phyloP scores from a whole-genome alignment of 2,888 invertebrate species.

The Alloscopus bannaensis region DNA sequence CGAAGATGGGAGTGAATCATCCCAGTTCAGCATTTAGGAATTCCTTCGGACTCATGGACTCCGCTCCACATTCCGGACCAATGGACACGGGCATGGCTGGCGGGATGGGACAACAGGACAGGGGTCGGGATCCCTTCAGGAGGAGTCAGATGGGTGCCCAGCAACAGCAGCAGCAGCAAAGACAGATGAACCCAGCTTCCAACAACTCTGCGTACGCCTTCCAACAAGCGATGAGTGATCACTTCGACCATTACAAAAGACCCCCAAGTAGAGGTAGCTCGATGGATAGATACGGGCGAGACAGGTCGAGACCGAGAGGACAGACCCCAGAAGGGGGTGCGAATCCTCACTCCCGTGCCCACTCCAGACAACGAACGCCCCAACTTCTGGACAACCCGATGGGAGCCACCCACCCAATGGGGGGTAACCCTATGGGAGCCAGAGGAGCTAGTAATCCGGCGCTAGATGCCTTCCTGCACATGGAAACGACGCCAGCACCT shows the following conservation, averaged over 20 bases:
- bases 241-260: slow-evolving; percentile 95
- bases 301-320: slow-evolving; percentile 78
- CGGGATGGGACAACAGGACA: slow-evolving; percentile 61
- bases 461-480: slow-evolving; percentile 67
- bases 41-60: slow-evolving; percentile 67
- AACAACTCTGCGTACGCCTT: slow-evolving; percentile 69
- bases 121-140: slow-evolving; percentile 70
- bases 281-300: slow-evolving; percentile 81
- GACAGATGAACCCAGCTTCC: slow-evolving; percentile 61
- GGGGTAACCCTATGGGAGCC: slow-evolving; percentile 37
- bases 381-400: slow-evolving; percentile 63
- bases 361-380: slow-evolving; percentile 75
- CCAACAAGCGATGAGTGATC: slow-evolving; percentile 86
- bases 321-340: slow-evolving; percentile 68
- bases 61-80: slow-evolving; percentile 71
- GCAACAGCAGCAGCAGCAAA: slow-evolving; percentile 36
- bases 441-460: slow-evolving; percentile 67
- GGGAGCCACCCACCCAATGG: no score
- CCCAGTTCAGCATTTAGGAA: slow-evolving; percentile 62
- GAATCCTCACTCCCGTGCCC: slow-evolving; percentile 77
- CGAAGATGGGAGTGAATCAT: slow-evolving; percentile 55
- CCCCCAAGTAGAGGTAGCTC: slow-evolving; percentile 84
- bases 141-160: slow-evolving; percentile 65
- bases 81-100: slow-evolving; percentile 60
- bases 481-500: slow-evolving; percentile 66